Base-by-base conservation (phyloP, 2,113 vertebrate species). In the Caretta caretta region DNA sequence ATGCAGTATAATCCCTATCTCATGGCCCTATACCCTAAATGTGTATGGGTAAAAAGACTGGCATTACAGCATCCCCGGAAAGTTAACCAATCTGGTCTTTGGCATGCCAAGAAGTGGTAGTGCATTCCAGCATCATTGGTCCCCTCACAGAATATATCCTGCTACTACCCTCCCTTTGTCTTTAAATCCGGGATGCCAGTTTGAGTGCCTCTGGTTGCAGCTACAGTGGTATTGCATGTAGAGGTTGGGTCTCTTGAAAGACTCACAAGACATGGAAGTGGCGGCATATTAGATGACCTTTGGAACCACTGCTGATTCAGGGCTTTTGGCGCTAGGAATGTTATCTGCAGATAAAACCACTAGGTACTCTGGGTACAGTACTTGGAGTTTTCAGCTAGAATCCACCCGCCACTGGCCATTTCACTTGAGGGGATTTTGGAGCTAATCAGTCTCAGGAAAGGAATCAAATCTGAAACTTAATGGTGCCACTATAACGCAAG, bases 401-500 rank as follows among this genome's bases (percentile, higher is more conserved):
- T 25, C 0, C 80, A 24, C 54, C 2, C 1, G 13, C 22, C 54
- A 48, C 59, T 5, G 8, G 31, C 56, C 54, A 84, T 80, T 75
- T 75, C 85, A 31, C 65, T 90, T 53, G 25, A 8, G 31, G 14
- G 93, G 69, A 94, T 35, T 27, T 53, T 92, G 42, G 79, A 96
- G 79, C 89, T 56, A 86, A 56, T 56, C 94, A 42, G 83, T 93
- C 92, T 87, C 46, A 8, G 8, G 48, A 94, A 87, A 87, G 56
- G 72, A 90, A 90, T 83, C 53, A 86, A 95, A 51, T 88, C 89
- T 89, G 83, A 86, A 93, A 85, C 93, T 86, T 87, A 92, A 59
- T 94, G 90, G 83, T 93, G 76, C 42, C 87, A 69, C 89, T 89
- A 31, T n/a, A 49, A 80, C 89, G 76, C 92, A 84, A 65, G 82